These are phyloP conservation scores for Sebastes aleutianus DNA, from an alignment of 2,797 vertebrate genomes.

Conservation along the genomic window DNA sequence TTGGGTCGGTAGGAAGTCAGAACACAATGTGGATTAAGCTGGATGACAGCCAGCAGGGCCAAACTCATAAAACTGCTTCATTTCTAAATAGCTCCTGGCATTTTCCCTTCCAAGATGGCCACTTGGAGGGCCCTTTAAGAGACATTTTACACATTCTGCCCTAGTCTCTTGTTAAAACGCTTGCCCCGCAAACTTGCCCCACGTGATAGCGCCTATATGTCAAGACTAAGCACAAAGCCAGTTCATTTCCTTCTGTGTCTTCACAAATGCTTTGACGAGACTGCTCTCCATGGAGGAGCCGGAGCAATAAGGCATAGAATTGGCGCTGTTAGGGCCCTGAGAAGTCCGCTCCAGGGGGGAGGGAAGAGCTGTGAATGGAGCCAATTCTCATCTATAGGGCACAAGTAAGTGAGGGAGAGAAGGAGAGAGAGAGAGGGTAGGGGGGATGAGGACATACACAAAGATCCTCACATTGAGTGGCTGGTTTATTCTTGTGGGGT, in stretches of 20 bases:
- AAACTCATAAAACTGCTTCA: slow-evolving; percentile 58
- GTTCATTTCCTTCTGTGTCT: slow-evolving; percentile 65
- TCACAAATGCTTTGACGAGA: slow-evolving; percentile 68
- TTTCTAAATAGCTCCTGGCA: slow-evolving; percentile 52
- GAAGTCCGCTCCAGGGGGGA: slow-evolving; percentile 69
- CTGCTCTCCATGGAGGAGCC: slow-evolving; percentile 62
- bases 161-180: slow-evolving; percentile 66
- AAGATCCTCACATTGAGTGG: slow-evolving; percentile 76
- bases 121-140: slow-evolving; percentile 52
- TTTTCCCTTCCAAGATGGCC: slow-evolving; percentile 52
- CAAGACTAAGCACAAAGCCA: slow-evolving; percentile 69
- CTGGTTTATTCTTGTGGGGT: slow-evolving; percentile 75
- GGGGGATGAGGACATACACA: slow-evolving; percentile 63
- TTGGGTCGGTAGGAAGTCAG: slow-evolving; percentile 66
- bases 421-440: slow-evolving; percentile 14
- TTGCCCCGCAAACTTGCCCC: slow-evolving; percentile 52
- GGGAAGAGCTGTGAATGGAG: slow-evolving; percentile 68
- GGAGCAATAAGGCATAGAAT: slow-evolving; percentile 75
- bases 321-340: slow-evolving; percentile 62
- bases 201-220: slow-evolving; percentile 72
- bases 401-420: slow-evolving; percentile 57
- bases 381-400: slow-evolving; percentile 75
- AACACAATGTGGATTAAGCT: slow-evolving; percentile 71
- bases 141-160: slow-evolving; percentile 68
- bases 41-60: slow-evolving; percentile 53